Conservation (phyloP, 64 coral and sea anemone genomes). For the Cladopsammia gracilis region DNA sequence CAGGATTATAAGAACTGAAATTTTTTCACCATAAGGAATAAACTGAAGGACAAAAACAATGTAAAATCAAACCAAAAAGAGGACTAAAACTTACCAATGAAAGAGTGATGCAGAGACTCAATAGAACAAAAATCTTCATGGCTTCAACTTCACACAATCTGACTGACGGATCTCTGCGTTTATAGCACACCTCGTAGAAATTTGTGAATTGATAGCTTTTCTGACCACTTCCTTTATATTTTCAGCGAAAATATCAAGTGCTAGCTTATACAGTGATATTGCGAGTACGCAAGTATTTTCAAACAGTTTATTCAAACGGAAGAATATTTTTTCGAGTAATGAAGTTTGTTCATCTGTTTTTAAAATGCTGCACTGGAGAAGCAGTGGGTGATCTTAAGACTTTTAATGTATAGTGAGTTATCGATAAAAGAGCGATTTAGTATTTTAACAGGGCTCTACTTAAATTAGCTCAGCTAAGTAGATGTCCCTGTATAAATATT, state of each 20-base stretch:
- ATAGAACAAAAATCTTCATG: constrained; percentile 14
- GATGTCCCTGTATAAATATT: no score
- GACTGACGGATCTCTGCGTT: neutral
- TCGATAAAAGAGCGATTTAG: no score
- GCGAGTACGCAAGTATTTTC: neutral
- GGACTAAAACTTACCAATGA: neutral
- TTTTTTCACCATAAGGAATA: neutral
- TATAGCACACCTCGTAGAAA: no score
- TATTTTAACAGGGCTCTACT: no score
- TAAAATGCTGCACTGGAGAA: no score
- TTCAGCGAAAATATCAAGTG: neutral
- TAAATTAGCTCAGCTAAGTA: no score
- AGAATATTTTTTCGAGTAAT: neutral
- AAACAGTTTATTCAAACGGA: neutral
- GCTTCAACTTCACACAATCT: neutral
- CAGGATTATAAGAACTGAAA: no score
- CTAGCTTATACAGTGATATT: no score
- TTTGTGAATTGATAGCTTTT: neutral
- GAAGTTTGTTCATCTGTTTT: neutral
- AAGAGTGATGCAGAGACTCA: neutral
- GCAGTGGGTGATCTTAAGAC: neutral
- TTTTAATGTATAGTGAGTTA: no score
- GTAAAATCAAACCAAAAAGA: neutral
- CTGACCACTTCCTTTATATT: neutral
- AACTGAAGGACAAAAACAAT: neutral